Evolutionary conservation across 2,797 vertebrate genomes (phyloP).

Genomic region (Mycteria americana): DNA sequence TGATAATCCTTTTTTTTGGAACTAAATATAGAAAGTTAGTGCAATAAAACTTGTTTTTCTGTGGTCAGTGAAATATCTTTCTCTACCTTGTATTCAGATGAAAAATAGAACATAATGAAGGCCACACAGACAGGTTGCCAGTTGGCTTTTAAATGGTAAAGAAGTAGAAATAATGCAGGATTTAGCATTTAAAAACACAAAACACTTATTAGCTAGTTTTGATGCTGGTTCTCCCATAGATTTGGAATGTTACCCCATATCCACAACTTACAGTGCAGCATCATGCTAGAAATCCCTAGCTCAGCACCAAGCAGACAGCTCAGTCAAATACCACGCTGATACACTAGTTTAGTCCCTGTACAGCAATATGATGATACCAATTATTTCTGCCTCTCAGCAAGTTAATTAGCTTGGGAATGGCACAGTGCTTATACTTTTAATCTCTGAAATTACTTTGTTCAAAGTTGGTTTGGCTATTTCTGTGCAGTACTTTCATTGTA

Average conservation of each 20-base stretch:
- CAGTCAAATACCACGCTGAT: background rate
- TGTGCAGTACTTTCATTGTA: background rate
- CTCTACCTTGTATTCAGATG: slow-evolving; percentile 10
- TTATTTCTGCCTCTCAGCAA: background rate
- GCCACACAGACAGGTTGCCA: background rate
- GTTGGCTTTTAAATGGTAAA: background rate
- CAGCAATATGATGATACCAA: background rate
- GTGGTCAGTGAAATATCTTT: slow-evolving; percentile 9
- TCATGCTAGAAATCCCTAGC: background rate
- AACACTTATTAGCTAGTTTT: background rate
- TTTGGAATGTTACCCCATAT: background rate
- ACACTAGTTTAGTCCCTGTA: background rate
- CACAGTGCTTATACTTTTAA: background rate
- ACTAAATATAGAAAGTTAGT: slow-evolving; percentile 16
- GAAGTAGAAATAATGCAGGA: background rate
- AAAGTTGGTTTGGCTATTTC: background rate
- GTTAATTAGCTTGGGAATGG: background rate
- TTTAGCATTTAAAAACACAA: background rate
- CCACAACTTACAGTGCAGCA: background rate
- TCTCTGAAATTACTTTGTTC: background rate
- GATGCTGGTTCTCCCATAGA: background rate
- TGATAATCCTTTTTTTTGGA: background rate
- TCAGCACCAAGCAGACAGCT: background rate
- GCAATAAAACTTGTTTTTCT: slow-evolving; percentile 33
- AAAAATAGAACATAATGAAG: background rate